These are phyloP conservation scores for Plutomurus gul DNA, from an alignment of 1,140 invertebrate species.

Conservation along the genomic window DNA sequence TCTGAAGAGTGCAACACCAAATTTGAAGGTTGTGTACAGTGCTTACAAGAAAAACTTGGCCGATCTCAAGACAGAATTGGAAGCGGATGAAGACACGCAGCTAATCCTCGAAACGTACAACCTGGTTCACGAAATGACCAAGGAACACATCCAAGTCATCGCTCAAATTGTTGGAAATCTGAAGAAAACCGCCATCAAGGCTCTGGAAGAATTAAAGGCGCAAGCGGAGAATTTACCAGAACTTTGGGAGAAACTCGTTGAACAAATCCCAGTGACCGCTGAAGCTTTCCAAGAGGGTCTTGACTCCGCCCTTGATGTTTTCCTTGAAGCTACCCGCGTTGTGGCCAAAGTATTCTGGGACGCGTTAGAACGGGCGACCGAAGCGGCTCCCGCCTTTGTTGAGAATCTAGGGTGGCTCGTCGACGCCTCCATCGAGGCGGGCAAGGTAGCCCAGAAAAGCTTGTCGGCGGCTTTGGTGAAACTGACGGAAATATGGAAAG, in stretches of 20 bases:
- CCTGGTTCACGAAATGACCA: not conserved
- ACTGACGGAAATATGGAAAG: not conserved
- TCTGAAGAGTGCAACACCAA: constrained; percentile 21
- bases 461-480: not conserved
- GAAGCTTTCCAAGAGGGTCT: not conserved
- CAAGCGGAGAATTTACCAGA: not conserved
- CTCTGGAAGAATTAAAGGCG: not conserved
- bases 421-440: not conserved
- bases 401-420: constrained; percentile 31
- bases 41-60: constrained; percentile 25
- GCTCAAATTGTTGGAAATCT: not conserved
- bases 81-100: constrained; percentile 37
- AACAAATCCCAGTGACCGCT: constrained; percentile 2
- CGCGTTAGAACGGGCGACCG: not conserved
- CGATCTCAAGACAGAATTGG: constrained; percentile 39
- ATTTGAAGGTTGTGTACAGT: constrained; percentile 22
- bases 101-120: constrained; percentile 8
- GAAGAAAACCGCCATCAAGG: not conserved
- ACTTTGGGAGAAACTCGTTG: not conserved
- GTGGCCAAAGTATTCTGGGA: not conserved
- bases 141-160: not conserved
- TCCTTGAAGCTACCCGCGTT: not conserved
- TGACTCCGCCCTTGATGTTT: constrained; percentile 28
- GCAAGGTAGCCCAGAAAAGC: not conserved
- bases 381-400: not conserved